Evolutionary conservation across 1,140 invertebrate genomes (phyloP).

Genomic region (Yoshiicerus persimilis): DNA sequence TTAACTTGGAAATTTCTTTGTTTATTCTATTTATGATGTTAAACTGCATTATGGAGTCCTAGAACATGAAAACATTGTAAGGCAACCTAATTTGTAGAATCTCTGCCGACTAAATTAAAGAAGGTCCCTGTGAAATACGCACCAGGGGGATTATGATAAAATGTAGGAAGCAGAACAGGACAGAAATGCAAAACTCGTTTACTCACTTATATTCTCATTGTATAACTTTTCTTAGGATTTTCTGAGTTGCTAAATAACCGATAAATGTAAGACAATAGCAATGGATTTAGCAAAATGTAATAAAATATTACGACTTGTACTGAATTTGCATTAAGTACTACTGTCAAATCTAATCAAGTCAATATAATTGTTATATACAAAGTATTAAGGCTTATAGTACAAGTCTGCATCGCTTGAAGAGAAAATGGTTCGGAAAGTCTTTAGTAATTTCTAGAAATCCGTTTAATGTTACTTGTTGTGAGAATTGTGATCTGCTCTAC

Average conservation of each 20-base stretch:
- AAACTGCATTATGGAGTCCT: no score
- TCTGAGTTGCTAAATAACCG: not conserved
- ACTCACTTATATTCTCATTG: not conserved
- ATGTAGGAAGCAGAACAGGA: not conserved
- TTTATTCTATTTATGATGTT: not conserved
- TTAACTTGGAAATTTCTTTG: not conserved
- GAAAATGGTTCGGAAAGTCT: not conserved
- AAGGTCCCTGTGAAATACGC: not conserved
- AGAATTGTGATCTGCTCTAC: not conserved
- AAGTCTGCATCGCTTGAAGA: not conserved
- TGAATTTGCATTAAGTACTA: not conserved
- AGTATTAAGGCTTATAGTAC: no score
- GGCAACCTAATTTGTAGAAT: no score
- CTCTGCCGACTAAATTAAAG: no score
- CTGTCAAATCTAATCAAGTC: no score
- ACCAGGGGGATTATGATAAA: not conserved
- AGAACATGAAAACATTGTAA: no score
- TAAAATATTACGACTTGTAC: not conserved
- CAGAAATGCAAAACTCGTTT: not conserved
- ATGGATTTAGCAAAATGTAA: not conserved
- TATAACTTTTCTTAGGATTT: not conserved
- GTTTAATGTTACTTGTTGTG: not conserved
- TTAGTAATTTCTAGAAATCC: not conserved
- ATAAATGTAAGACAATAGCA: not conserved
- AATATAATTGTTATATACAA: no score